These are phyloP conservation scores for Protonibea diacanthus DNA, from an alignment of 2,797 vertebrate species.

Conservation along the genomic window DNA sequence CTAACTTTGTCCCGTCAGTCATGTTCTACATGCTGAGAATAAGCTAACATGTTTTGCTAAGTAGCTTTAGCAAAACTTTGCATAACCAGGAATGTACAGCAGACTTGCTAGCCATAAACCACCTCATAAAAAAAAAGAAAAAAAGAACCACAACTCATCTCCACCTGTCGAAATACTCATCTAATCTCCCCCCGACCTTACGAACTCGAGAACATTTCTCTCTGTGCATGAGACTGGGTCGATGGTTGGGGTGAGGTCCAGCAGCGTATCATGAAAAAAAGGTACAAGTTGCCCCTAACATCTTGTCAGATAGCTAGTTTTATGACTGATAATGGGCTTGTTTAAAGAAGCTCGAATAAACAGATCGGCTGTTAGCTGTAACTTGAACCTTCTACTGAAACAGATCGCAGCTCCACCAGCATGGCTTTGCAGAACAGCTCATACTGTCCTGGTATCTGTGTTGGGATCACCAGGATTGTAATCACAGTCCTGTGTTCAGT, in stretches of 20 bases:
- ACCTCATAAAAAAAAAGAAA: constrained; percentile 20
- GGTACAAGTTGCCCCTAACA: constrained; percentile 48
- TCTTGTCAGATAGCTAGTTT: constrained; percentile 41
- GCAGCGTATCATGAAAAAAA: constrained; percentile 32
- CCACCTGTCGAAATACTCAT: constrained; percentile 33
- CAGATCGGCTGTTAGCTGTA: constrained; percentile 58
- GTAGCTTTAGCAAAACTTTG: constrained; percentile 39
- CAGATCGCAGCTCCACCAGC: constrained; percentile 74
- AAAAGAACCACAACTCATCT: constrained; percentile 43
- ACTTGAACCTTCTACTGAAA: constrained; percentile 61
- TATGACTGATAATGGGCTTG: constrained; percentile 46
- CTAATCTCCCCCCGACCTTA: constrained; percentile 42
- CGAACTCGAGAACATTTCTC: constrained; percentile 32
- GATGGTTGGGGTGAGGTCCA: constrained; percentile 49
- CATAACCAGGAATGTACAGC: constrained; percentile 26
- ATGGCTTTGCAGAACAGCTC: constrained; percentile 74
- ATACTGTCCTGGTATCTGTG: constrained; percentile 71
- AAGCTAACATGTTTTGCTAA: constrained; percentile 55
- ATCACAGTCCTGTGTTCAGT: constrained; percentile 71
- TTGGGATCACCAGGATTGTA: constrained; percentile 74
- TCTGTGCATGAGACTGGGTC: constrained; percentile 30
- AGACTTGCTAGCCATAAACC: constrained; percentile 21
- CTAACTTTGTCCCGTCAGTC: constrained; percentile 62
- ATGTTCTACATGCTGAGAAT: constrained; percentile 34
- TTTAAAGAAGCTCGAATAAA: constrained; percentile 57